Conservation (phyloP, 2,888 invertebrate species). For the Eupithecia vulgata region DNA sequence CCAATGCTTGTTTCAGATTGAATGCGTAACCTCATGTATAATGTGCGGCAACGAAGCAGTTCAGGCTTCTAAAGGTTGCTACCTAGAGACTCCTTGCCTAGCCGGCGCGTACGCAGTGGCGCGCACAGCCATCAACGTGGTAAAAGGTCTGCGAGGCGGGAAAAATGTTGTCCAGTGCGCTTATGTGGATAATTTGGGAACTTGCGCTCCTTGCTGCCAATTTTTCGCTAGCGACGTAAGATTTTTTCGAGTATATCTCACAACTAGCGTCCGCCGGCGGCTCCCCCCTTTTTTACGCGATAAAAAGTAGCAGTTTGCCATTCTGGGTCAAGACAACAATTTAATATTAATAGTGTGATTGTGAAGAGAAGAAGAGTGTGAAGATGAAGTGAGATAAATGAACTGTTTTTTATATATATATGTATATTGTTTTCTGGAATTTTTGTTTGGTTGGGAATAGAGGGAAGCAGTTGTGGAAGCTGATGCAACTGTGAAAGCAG, state of each 20-base stretch:
- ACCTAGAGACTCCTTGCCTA: constrained; percentile 64
- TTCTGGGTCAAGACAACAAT: no score
- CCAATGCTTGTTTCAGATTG: constrained; percentile 55
- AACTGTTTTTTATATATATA: no score
- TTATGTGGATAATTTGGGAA: constrained; percentile 69
- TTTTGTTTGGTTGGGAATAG: no score
- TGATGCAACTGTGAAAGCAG: no score
- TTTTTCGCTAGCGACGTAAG: constrained; percentile 73
- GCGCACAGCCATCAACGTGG: constrained; percentile 70
- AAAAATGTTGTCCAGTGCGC: constrained; percentile 67
- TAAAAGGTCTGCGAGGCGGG: constrained; percentile 68
- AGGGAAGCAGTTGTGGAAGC: no score
- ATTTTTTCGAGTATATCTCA: not conserved
- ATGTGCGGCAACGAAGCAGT: constrained; percentile 72
- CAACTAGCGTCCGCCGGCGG: not conserved
- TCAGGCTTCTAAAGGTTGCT: constrained; percentile 62
- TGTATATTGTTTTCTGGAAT: no score
- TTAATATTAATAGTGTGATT: no score
- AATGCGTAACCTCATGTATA: constrained; percentile 75
- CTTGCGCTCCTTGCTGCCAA: constrained; percentile 73
- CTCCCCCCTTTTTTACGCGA: not conserved
- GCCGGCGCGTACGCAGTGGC: constrained; percentile 76
- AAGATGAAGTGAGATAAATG: no score
- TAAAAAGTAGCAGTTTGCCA: no score
- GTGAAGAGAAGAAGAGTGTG: no score